Evolutionary conservation across 2,888 invertebrate species (phyloP).

Genomic region (Biston stratarius): DNA sequence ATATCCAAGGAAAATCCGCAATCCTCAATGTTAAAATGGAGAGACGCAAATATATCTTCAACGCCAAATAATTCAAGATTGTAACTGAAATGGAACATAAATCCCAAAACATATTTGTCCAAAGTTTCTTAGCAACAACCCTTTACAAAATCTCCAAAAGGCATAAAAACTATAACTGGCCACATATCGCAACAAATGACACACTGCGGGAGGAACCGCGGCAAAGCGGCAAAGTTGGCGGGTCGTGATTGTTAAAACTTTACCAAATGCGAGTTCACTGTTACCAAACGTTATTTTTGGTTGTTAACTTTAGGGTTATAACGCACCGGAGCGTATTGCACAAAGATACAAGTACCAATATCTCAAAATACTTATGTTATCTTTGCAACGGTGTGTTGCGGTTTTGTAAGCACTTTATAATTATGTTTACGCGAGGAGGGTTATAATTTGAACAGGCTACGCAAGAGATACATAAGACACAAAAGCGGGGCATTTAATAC

Average conservation of each 20-base stretch:
- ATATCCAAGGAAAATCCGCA: no score
- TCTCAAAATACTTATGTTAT: no score
- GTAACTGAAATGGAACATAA: slow-evolving; percentile 21
- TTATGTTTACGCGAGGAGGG: no score
- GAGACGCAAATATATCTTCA: not conserved
- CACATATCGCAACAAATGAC: slow-evolving; percentile 62
- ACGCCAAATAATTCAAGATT: slow-evolving; percentile 4
- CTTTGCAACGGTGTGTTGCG: no score
- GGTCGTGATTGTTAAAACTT: slow-evolving; percentile 71
- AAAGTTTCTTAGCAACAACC: slow-evolving; percentile 34
- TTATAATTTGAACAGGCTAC: no score
- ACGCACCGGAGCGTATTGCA: not conserved
- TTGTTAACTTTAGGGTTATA: slow-evolving; percentile 44
- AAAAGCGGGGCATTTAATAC: no score
- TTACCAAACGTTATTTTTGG: slow-evolving; percentile 49
- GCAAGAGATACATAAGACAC: no score
- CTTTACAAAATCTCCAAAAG: slow-evolving; percentile 35
- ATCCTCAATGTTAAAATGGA: not conserved
- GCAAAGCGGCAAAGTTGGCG: slow-evolving; percentile 60
- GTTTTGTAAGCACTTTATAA: no score
- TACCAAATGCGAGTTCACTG: slow-evolving; percentile 49
- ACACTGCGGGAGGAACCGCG: slow-evolving; percentile 57
- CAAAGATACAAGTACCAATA: not conserved
- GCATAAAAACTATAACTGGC: slow-evolving; percentile 46
- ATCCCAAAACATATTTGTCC: slow-evolving; percentile 26